Evolutionary conservation across 1,140 invertebrate species (phyloP), one percentile per base, ranked within the genome.

Genomic region (Diachasma alloeum): DNA sequence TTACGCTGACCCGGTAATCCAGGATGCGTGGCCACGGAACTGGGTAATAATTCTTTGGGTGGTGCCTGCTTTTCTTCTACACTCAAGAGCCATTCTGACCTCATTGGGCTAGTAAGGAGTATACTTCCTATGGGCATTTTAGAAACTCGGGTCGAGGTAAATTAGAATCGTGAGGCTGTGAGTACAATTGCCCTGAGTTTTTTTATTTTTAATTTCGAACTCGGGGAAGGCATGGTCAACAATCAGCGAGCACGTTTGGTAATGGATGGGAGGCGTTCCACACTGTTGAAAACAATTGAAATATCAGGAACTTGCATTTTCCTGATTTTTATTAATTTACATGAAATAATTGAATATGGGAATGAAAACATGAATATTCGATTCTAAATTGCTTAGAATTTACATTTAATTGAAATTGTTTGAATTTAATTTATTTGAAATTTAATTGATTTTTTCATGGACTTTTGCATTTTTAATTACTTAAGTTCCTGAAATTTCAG

Each of bases 1-100:
- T 75, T 70, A 76, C 59, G 74, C 70, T 79, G 74, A 79, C 78
- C 74, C 73, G 78, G 74, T 79, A 79, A 76, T 79, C 70, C 74
- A 73, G 66, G 77, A 78, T 72, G 78, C 74, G 70, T 75, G 36
- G 59, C 63, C 53, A 69, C 13, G 39, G 67, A 69, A 69, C 67
- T 69, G 36, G 31, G 17, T 72, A 37, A 72, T 72, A 36, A 37
- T 72, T 72, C 71, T 31, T 59, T 59, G 26, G 71, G 46, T 72
- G 46, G 26, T 31, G 26, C 5, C 59, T 63, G 59, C 59, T 63
- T 63, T 63, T 63, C 59, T 31, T 63, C 22, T 63, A 31, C 48
- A 37, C 36, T 8, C n/a, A 42, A 69, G 17, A 44, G 11, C 24
- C 13, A 63, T 19, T 63, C 6, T 63, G 22, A 63, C 59, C 59